Conservation (phyloP, 1,140 invertebrate genomes). For the Dermatophagoides farinae region DNA sequence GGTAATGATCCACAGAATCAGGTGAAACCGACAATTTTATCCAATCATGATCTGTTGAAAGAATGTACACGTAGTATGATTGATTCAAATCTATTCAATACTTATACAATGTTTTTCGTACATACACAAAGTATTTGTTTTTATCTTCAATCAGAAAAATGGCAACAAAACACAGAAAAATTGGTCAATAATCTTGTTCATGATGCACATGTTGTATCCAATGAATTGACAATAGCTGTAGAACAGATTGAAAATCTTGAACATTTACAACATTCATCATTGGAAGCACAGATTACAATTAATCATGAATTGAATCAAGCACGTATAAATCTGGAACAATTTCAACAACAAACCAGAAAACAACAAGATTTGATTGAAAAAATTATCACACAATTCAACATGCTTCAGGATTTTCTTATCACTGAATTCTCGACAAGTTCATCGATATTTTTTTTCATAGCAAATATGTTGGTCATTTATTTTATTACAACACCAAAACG, state of each 20-base stretch:
- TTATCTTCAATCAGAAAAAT: constrained; percentile 39
- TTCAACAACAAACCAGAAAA: constrained; percentile 31
- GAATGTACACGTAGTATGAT: neutral
- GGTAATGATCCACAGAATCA: neutral
- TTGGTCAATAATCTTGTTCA: constrained; percentile 30
- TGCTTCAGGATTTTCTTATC: constrained; percentile 31
- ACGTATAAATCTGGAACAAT: constrained; percentile 31
- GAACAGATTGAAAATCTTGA: constrained; percentile 27
- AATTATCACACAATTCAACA: constrained; percentile 34
- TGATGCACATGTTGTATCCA: constrained; percentile 30
- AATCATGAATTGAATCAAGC: constrained; percentile 26
- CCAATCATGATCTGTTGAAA: neutral
- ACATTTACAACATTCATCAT: constrained; percentile 32
- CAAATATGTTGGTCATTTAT: constrained; percentile 30
- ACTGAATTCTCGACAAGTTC: constrained; percentile 39
- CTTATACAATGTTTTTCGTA: constrained; percentile 43
- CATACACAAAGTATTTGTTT: constrained; percentile 46
- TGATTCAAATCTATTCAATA: constrained; percentile 29
- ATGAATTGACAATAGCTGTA: constrained; percentile 29
- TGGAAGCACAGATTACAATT: constrained; percentile 34
- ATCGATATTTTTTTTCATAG: constrained; percentile 34
- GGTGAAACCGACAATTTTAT: too few species aligned
- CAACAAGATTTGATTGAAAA: constrained; percentile 33
- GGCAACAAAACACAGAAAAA: constrained; percentile 39
- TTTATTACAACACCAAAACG: constrained; percentile 32